Percentiles rank a stretch among this genome's conserved stretches.
These are phyloP conservation scores for Natrix natrix DNA, from an alignment of 2,797 vertebrate genomes.

Conservation along the genomic window DNA sequence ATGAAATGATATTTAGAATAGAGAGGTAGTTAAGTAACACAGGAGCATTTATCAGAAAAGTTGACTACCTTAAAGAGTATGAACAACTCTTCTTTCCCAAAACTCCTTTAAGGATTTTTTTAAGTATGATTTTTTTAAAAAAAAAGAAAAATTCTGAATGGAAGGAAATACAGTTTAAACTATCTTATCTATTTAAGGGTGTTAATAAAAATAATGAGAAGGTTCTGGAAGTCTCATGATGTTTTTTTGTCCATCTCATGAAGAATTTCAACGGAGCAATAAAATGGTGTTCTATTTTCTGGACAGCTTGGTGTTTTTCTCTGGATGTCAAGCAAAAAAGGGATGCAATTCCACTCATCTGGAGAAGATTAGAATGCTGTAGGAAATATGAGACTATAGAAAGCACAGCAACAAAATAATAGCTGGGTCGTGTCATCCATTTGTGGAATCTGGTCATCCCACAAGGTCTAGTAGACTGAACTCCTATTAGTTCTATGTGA, in stretches of 20 bases:
- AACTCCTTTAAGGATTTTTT: background rate
- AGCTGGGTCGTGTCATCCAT: rapidly evolving
- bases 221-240: constrained; percentile 49
- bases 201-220: constrained; percentile 55
- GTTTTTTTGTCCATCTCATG: constrained; percentile 56
- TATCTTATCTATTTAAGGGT: constrained; percentile 42
- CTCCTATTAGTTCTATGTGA: constrained; percentile 27
- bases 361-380: constrained; percentile 57
- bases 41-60: constrained; percentile 34
- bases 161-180: constrained; percentile 35
- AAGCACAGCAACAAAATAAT: constrained; percentile 38
- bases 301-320: constrained; percentile 65
- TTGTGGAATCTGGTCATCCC: constrained; percentile 13
- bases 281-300: constrained; percentile 64
- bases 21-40: constrained; percentile 29
- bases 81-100: background rate
- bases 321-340: constrained; percentile 62
- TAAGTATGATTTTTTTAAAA: background rate
- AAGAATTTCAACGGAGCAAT: constrained; percentile 58
- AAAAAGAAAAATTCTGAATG: constrained; percentile 20
- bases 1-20: background rate
- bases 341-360: constrained; percentile 52
- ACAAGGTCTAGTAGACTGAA: background rate
- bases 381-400: constrained; percentile 58
- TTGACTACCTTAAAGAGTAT: background rate